Evolutionary conservation across 2,113 vertebrate genomes (phyloP), one percentile per base, ranked within the genome.

Genomic region (Xerus inauris): DNA sequence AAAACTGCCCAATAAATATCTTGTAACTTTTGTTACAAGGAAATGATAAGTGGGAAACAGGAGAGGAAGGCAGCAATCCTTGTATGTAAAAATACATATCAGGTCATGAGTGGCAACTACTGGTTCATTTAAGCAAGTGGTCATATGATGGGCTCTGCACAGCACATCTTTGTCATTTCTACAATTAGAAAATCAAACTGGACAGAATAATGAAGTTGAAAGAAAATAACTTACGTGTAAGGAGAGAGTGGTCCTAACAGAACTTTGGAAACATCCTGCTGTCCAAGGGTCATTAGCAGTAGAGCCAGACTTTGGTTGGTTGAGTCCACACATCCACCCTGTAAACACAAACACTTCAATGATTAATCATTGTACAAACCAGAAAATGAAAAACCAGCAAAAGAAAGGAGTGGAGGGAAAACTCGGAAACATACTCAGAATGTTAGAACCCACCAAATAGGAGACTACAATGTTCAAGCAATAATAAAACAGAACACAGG

Each of bases 311-410:
- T 99, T 98, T 99, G 99, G 98, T 99, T 99, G 98, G 99, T 98
- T 0, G 99, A 99, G 98, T 99, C 99, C 96, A 99, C 99, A 92
- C 99, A 99, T 97, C 99, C 99, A 82, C 99, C 99, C 99, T 99
- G 98, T 73, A 98, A 98, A 98, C 45, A 97, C 90, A 98, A 98
- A 97, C 71, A 94, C 93, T 98, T 97, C 95, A 97, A 98, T 98
- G 94, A 98, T 98, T 98, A 98, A 98, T 96, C 96, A 82, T 91
- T 97, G 77, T 89, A 96, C 96, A 98, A 98, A 97, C 73, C 85
- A 97, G 89, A 97, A 97, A 97, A 4, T 69, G 42, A 35, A 89
- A 97, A 88, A 38, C 0, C 9, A 97, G 72, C 17, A 93, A 11
- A 80, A 35, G 64, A 95, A 45, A 88, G 3, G 20, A 93, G 32